Percentiles rank a stretch among this genome's conserved stretches.
Evolutionary conservation across 2,888 invertebrate species (phyloP).

Genomic region (Diploptera punctata): DNA sequence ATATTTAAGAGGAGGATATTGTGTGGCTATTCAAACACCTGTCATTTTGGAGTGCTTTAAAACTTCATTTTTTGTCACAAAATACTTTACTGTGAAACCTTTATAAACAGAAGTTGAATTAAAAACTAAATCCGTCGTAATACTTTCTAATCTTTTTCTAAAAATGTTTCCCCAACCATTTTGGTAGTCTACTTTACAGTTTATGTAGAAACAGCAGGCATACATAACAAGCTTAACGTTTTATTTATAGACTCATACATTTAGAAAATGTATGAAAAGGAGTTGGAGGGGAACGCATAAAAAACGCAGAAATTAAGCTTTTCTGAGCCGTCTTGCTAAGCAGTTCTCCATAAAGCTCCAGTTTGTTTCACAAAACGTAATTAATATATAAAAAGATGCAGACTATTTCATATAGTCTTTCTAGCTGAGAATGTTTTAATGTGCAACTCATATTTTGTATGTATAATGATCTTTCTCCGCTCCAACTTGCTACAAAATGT

Average conservation of each 20-base stretch:
- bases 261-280: constrained; percentile 5
- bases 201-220: constrained; percentile 18
- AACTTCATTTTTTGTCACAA: not conserved
- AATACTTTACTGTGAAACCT: not conserved
- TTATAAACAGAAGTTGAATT: constrained; percentile 17
- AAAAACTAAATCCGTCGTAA: constrained; percentile 25
- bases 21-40: not conserved
- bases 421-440: not conserved
- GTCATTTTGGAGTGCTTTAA: not conserved
- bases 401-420: not conserved
- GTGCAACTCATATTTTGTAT: constrained; percentile 23
- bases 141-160: constrained; percentile 29
- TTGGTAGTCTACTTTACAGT: constrained; percentile 24
- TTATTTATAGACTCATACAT: constrained; percentile 24
- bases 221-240: constrained; percentile 18
- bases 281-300: not conserved
- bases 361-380: constrained; percentile 15
- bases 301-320: constrained; percentile 15
- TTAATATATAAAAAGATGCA: constrained; percentile 21
- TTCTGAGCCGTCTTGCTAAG: constrained; percentile 17
- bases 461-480: constrained; percentile 22
- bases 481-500: constrained; percentile 10
- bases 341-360: constrained; percentile 19
- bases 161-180: constrained; percentile 24
- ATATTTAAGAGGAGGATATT: not conserved